Conservation (phyloP, 2,888 invertebrate species). For the Oxyteleia sp. region DNA sequence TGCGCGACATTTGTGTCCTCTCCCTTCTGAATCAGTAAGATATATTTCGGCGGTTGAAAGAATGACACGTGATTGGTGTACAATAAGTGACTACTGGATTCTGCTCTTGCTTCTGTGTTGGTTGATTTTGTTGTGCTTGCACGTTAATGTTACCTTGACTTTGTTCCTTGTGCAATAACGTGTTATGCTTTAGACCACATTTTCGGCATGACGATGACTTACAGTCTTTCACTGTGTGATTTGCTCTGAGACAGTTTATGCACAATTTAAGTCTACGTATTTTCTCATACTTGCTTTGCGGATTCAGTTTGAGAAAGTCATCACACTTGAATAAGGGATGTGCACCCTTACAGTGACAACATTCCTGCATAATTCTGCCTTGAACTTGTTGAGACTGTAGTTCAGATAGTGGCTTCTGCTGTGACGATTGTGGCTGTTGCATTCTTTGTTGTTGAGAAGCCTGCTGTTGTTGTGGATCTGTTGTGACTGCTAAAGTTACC, state of each 20-base stretch:
- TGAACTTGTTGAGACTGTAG: constrained; percentile 6
- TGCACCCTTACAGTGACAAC: constrained; percentile 13
- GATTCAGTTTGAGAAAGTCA: not conserved
- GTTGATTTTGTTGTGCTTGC: not conserved
- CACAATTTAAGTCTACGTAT: not conserved
- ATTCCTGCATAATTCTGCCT: constrained; percentile 8
- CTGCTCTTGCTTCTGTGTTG: not conserved
- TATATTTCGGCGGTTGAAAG: constrained; percentile 25
- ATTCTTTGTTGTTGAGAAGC: not conserved
- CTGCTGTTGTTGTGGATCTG: not conserved
- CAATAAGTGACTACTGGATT: constrained; percentile 9
- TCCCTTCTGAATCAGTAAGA: constrained; percentile 26
- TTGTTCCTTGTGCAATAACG: not conserved
- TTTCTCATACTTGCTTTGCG: not conserved
- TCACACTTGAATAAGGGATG: constrained; percentile 7
- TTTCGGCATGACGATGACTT: constrained; percentile 5
- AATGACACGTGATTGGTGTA: constrained; percentile 5
- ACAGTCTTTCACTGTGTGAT: constrained; percentile 12
- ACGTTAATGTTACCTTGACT: not conserved
- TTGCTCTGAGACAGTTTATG: constrained; percentile 18
- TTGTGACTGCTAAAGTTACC: not conserved
- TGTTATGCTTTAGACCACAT: not conserved
- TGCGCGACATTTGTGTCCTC: constrained; percentile 28
- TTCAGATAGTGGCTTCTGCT: not conserved
- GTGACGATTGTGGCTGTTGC: not conserved